phyloP scores from a whole-genome alignment of 2,888 invertebrate genomes.

The Cynaeus angustus region DNA sequence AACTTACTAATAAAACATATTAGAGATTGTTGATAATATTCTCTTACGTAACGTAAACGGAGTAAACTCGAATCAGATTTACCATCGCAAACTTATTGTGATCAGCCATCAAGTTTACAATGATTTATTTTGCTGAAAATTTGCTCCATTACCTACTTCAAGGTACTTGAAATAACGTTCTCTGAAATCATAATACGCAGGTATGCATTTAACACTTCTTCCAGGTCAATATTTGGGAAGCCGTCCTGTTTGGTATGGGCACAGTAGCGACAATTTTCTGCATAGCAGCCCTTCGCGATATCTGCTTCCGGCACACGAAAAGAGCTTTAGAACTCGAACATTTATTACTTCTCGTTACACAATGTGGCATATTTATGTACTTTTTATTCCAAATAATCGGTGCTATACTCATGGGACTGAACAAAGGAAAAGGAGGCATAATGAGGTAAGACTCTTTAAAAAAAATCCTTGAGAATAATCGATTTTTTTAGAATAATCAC shows the following conservation, averaged over 20 bases:
- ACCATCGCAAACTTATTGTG: too few relatives aligned
- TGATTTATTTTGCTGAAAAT: too few relatives aligned
- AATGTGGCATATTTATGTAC: constrained; percentile 89
- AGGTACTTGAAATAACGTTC: too few relatives aligned
- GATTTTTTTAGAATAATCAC: constrained; percentile 74
- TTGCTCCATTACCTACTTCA: too few relatives aligned
- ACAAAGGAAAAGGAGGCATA: constrained; percentile 65
- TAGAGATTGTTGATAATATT: too few relatives aligned
- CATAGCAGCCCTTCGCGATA: constrained; percentile 56
- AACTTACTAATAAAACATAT: too few relatives aligned
- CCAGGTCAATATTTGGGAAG: constrained; percentile 75
- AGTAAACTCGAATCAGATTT: too few relatives aligned
- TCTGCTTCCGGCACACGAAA: constrained; percentile 55
- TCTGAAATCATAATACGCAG: too few relatives aligned
- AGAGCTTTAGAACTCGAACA: constrained; percentile 78
- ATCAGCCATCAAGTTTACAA: too few relatives aligned
- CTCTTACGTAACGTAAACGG: too few relatives aligned
- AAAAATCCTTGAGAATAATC: not conserved
- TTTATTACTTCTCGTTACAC: constrained; percentile 86
- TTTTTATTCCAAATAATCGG: constrained; percentile 89
- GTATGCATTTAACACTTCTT: constrained; percentile 53
- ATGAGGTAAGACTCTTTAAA: constrained; percentile 55
- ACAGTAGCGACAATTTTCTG: constrained; percentile 59
- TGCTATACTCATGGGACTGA: constrained; percentile 76
- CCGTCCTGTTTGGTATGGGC: constrained; percentile 58